phyloP scores from a whole-genome alignment of 2,797 vertebrate species.

The Merluccius polli region DNA sequence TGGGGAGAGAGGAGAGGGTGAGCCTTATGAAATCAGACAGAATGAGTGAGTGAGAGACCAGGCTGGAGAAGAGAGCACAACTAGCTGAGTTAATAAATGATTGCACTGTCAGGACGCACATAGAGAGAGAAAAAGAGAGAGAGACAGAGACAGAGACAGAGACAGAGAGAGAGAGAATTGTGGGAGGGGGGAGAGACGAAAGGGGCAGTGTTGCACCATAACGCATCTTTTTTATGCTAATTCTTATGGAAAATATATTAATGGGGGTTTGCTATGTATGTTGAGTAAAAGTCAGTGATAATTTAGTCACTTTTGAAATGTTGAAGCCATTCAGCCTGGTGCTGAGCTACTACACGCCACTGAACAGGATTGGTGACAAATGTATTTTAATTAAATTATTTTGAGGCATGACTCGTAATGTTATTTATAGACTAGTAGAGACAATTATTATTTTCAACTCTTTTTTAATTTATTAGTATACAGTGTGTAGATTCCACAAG shows the following conservation, averaged over 20 bases:
- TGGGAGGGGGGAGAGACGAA: constrained; percentile 6
- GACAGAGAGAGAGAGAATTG: constrained; percentile 11
- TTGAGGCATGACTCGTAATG: not conserved
- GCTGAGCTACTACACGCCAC: not conserved
- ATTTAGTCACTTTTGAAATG: constrained; percentile 26
- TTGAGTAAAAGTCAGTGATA: constrained; percentile 33
- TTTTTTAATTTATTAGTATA: not conserved
- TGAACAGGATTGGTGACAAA: not conserved
- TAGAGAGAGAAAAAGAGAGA: constrained; percentile 27
- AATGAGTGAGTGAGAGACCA: constrained; percentile 54
- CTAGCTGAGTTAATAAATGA: constrained; percentile 61
- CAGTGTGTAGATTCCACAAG: not conserved
- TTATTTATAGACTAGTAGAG: not conserved
- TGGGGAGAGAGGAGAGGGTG: constrained; percentile 33
- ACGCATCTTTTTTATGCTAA: constrained; percentile 28
- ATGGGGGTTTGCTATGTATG: constrained; percentile 26
- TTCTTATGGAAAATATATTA: constrained; percentile 34
- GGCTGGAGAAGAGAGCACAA: constrained; percentile 36
- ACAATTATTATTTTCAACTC: not conserved
- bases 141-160: constrained; percentile 37
- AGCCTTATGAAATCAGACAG: constrained; percentile 58
- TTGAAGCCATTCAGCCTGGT: not conserved
- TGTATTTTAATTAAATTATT: not conserved
- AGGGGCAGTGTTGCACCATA: constrained; percentile 18
- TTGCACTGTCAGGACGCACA: constrained; percentile 49